phyloP scores from a whole-genome alignment of 2,888 invertebrate genomes.

The Dryococelus australis region DNA sequence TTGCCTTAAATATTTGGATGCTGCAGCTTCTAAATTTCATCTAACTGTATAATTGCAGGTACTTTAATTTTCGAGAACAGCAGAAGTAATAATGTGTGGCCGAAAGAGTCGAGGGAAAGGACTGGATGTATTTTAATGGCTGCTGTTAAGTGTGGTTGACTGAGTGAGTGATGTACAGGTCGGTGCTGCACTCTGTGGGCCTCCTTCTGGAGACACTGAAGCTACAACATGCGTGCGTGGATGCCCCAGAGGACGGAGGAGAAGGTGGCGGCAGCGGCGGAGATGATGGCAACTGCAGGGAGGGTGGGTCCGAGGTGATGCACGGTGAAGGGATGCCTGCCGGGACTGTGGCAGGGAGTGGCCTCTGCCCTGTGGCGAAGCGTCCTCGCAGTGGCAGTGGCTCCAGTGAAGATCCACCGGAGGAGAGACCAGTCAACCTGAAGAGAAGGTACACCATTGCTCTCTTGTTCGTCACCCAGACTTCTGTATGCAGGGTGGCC shows the following conservation, averaged over 20 bases:
- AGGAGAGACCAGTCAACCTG: constrained; percentile 62
- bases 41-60: no score
- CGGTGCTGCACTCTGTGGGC: constrained; percentile 64
- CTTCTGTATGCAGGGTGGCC: no score
- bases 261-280: constrained; percentile 40
- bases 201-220: constrained; percentile 65
- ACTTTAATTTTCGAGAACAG: no score
- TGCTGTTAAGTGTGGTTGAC: background rate
- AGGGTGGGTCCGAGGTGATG: background rate
- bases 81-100: no score
- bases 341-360: background rate
- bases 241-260: constrained; percentile 29
- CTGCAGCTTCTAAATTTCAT: no score
- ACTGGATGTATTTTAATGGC: no score
- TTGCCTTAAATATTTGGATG: no score
- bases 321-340: background rate
- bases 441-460: constrained; percentile 62
- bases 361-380: background rate
- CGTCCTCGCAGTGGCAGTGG: constrained; percentile 36
- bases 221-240: constrained; percentile 55
- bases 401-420: constrained; percentile 61
- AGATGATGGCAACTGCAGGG: background rate
- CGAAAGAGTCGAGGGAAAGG: no score
- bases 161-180: constrained; percentile 47
- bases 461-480: background rate